Evolutionary conservation across 2,113 vertebrate species (phyloP).

Genomic region (Cryptoleucopteryx plumbea): DNA sequence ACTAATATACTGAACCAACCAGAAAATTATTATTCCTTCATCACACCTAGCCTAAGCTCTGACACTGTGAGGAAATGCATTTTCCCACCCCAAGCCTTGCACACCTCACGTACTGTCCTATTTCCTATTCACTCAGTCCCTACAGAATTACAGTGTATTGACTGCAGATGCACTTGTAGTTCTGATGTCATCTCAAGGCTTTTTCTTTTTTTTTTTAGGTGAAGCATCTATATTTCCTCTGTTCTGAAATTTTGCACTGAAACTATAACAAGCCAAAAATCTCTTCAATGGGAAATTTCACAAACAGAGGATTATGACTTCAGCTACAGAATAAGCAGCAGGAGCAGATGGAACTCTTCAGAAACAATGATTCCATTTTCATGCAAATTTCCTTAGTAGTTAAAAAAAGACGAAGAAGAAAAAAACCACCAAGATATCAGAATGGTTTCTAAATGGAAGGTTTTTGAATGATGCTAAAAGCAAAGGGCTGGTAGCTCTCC

Average conservation of each 20-base stretch:
- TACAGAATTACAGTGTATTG: neutral
- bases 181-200: neutral
- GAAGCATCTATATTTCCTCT: neutral
- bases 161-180: neutral
- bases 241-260: slow-evolving; percentile 30
- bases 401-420: slow-evolving; percentile 57
- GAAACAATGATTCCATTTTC: slow-evolving; percentile 70
- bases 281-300: slow-evolving; percentile 64
- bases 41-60: neutral
- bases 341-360: slow-evolving; percentile 71
- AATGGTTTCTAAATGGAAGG: slow-evolving; percentile 48
- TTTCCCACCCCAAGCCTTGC: neutral
- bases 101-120: neutral
- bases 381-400: slow-evolving; percentile 67
- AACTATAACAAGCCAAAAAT: slow-evolving; percentile 34
- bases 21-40: neutral
- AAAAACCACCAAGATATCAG: slow-evolving; percentile 55
- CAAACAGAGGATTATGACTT: slow-evolving; percentile 67
- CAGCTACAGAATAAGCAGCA: slow-evolving; percentile 63
- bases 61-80: neutral
- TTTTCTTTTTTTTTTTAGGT: neutral
- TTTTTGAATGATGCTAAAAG: slow-evolving; percentile 55
- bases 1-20: neutral
- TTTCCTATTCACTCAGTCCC: neutral
- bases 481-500: slow-evolving; percentile 14